phyloP scores from a whole-genome alignment of 2,113 vertebrate genomes.

The Atlantisia rogersi region DNA sequence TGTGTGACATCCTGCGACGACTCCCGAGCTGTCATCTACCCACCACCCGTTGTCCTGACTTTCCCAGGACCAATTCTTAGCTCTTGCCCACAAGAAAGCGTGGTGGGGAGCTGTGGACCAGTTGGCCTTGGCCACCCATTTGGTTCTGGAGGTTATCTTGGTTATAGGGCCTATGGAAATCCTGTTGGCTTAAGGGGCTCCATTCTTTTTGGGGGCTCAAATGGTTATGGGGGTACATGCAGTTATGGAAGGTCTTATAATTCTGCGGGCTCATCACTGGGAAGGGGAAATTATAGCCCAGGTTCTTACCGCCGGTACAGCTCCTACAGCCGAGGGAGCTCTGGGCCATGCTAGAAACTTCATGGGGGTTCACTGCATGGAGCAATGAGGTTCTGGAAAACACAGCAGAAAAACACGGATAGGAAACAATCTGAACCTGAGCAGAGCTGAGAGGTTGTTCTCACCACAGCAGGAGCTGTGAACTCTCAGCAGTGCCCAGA shows the following conservation, averaged over 20 bases:
- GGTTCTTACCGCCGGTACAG: not conserved
- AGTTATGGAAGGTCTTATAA: not conserved
- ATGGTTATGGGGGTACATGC: not conserved
- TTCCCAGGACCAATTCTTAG: not conserved
- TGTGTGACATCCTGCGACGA: not conserved
- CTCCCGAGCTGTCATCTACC: not conserved
- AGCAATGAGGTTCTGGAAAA: not conserved
- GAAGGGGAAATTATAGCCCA: not conserved
- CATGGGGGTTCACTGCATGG: not conserved
- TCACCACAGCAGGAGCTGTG: not conserved
- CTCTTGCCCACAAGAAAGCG: not conserved
- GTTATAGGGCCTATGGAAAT: not conserved
- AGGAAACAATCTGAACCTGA: not conserved
- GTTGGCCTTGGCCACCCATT: accelerated
- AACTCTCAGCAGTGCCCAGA: not conserved
- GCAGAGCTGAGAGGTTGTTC: not conserved
- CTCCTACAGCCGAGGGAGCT: not conserved
- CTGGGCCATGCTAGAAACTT: not conserved
- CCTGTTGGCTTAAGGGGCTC: not conserved
- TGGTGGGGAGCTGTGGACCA: not conserved
- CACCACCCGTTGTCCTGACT: not conserved
- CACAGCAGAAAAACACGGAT: accelerated
- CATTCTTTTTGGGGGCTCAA: not conserved
- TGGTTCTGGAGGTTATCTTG: not conserved
- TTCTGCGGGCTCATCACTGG: not conserved